Evolutionary conservation across 2,888 invertebrate genomes (phyloP).

Genomic region (Aphelenchoides bicaudatus): DNA sequence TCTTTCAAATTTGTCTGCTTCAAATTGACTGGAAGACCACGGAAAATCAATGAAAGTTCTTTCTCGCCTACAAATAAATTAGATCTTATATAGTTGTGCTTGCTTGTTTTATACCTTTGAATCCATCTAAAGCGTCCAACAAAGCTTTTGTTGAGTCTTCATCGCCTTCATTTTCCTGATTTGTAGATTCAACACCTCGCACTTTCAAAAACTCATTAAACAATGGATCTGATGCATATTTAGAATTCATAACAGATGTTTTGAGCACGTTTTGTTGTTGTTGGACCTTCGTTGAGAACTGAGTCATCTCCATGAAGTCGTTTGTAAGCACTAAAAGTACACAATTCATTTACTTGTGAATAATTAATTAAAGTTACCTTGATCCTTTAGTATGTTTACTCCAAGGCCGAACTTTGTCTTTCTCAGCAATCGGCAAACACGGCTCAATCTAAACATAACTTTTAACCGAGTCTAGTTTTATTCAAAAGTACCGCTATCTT

Average conservation of each 20-base stretch:
- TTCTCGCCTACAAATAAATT: conserved; percentile 41
- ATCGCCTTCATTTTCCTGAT: conserved; percentile 46
- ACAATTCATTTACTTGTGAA: neutral
- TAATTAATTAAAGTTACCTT: conserved; percentile 64
- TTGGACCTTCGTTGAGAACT: conserved; percentile 13
- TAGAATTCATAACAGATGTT: conserved; percentile 11
- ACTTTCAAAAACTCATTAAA: conserved; percentile 83
- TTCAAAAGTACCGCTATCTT: conserved; percentile 70
- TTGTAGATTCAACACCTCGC: conserved; percentile 68
- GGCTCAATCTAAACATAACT: conserved; percentile 66
- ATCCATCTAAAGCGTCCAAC: conserved; percentile 39
- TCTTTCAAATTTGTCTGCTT: conserved; percentile 53
- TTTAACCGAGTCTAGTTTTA: neutral
- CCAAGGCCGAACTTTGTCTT: conserved; percentile 80
- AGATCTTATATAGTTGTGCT: conserved; percentile 8
- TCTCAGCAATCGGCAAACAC: conserved; percentile 63
- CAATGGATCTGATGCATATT: conserved; percentile 72
- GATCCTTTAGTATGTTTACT: conserved; percentile 83
- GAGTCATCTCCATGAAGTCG: conserved; percentile 31
- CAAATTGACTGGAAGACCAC: conserved; percentile 47
- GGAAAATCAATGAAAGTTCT: conserved; percentile 44
- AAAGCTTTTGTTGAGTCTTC: conserved; percentile 36
- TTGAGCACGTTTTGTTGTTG: conserved; percentile 6
- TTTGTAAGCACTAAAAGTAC: conserved; percentile 24
- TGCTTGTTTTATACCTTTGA: conserved; percentile 33